phyloP scores from a whole-genome alignment of 2,888 invertebrate species.

The Cephus rjabovi region DNA sequence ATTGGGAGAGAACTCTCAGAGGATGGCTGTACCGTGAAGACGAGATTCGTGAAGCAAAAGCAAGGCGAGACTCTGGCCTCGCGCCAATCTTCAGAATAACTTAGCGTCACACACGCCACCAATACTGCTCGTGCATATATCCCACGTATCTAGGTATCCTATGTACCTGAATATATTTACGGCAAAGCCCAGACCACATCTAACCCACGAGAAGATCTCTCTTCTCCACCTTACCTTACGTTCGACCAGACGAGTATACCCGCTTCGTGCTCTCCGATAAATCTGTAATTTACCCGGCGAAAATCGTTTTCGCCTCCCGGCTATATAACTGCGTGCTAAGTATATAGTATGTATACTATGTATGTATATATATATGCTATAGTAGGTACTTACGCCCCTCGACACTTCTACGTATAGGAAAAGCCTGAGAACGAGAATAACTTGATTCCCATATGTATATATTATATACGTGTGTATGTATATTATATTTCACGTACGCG shows the following conservation, averaged over 20 bases:
- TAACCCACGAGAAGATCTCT: neutral
- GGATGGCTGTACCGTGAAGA: neutral
- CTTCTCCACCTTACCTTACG: neutral
- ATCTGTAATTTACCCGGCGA: slow-evolving; percentile 1
- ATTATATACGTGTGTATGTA: neutral
- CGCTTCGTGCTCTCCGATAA: neutral
- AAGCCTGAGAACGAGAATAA: neutral
- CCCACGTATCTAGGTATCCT: neutral
- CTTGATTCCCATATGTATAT: neutral
- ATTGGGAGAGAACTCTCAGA: neutral
- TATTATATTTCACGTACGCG: neutral
- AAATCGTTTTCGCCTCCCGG: neutral
- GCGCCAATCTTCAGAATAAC: slow-evolving; percentile 48
- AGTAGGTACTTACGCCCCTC: neutral
- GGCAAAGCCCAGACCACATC: neutral
- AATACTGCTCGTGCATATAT: slow-evolving; percentile 18
- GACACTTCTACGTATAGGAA: neutral
- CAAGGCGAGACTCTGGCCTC: slow-evolving; percentile 36
- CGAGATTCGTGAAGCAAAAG: neutral
- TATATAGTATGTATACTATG: neutral
- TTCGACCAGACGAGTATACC: neutral
- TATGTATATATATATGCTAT: neutral
- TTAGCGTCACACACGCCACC: slow-evolving; percentile 37
- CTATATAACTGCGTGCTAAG: neutral
- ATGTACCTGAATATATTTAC: slow-evolving; percentile 8